Conservation (phyloP, 2,113 vertebrate species). For the Lagopus muta region DNA sequence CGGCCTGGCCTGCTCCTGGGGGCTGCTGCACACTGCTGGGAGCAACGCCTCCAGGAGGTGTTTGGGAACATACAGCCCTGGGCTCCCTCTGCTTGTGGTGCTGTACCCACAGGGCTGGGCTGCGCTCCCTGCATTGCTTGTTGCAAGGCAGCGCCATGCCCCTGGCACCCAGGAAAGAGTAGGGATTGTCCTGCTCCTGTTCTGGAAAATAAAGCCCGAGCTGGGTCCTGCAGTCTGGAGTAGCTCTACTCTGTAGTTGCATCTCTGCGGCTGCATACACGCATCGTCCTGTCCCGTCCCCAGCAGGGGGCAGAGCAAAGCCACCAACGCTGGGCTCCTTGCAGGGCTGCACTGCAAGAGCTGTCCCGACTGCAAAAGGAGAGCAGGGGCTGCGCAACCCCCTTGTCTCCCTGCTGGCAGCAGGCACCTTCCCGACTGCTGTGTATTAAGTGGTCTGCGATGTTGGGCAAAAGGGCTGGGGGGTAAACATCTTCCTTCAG, state of each 20-base stretch:
- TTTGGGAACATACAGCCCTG: fast-evolving
- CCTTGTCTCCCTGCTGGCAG: no score
- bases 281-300: not conserved
- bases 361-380: not conserved
- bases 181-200: not conserved
- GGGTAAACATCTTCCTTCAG: not conserved
- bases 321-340: not conserved
- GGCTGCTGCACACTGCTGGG: not conserved
- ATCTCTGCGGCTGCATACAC: fast-evolving
- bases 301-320: slow-evolving; percentile 41
- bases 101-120: fast-evolving
- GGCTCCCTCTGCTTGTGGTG: not conserved
- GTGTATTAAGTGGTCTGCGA: fast-evolving
- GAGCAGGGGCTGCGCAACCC: no score
- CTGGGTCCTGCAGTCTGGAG: fast-evolving
- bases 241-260: not conserved
- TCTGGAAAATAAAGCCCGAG: slow-evolving; percentile 9
- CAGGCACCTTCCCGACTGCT: not conserved
- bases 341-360: fast-evolving
- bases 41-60: fast-evolving
- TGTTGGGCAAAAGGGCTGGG: not conserved
- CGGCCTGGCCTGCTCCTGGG: fast-evolving
- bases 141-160: not conserved
- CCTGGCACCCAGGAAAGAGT: not conserved
- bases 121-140: fast-evolving